A percentile compares a stretch with the other conserved stretches of the same genome.
phyloP scores from a whole-genome alignment of 2,113 vertebrate genomes.

The Chlamydotis undulata region DNA sequence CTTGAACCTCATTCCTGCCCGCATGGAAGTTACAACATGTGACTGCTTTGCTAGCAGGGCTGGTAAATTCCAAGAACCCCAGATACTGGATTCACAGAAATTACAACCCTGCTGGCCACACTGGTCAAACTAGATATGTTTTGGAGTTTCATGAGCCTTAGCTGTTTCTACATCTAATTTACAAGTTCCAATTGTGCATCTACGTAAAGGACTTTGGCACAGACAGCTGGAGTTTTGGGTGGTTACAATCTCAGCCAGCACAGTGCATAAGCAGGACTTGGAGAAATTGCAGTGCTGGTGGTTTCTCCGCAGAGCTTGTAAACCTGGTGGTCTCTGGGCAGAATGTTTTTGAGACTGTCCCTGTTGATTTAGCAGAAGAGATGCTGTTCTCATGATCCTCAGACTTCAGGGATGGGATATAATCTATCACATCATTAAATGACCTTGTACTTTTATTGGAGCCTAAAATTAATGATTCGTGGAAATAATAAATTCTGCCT shows the following conservation, averaged over 20 bases:
- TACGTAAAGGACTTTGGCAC: slow-evolving; percentile 41
- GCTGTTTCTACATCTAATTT: slow-evolving; percentile 18
- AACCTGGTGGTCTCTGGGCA: neutral
- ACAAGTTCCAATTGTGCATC: slow-evolving; percentile 4
- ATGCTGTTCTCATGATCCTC: neutral
- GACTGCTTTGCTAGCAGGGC: slow-evolving; percentile 3
- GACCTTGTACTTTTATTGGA: neutral
- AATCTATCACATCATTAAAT: neutral
- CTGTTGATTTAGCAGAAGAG: neutral
- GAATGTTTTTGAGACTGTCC: neutral
- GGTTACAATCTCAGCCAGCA: neutral
- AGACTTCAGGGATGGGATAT: neutral
- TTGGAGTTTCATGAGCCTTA: slow-evolving; percentile 19
- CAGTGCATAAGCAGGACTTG: neutral
- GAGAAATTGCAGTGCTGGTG: neutral
- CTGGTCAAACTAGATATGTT: slow-evolving; percentile 11
- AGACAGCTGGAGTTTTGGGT: neutral
- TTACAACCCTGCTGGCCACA: slow-evolving; percentile 36
- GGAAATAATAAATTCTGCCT: neutral
- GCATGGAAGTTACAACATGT: neutral
- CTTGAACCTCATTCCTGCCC: slow-evolving; percentile 11
- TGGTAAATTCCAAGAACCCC: slow-evolving; percentile 55
- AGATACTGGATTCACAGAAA: slow-evolving; percentile 53
- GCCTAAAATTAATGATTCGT: neutral
- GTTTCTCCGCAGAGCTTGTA: neutral